A percentile compares a stretch with the other conserved stretches of the same genome.
These are phyloP conservation scores for Crossocerus cetratus DNA, from an alignment of 2,888 invertebrate genomes.

Conservation along the genomic window DNA sequence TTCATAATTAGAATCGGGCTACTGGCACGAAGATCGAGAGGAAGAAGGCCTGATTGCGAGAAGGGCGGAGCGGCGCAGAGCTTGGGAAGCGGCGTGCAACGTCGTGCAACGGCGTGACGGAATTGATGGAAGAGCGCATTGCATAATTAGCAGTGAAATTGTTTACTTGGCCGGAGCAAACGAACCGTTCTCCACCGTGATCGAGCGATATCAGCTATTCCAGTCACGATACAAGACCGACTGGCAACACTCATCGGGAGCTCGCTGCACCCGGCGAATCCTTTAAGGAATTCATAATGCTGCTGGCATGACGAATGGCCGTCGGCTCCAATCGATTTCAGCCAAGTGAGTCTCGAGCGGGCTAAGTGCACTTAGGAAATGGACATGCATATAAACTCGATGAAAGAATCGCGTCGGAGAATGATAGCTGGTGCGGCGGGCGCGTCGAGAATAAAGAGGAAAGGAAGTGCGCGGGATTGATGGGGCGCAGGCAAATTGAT, in stretches of 20 bases:
- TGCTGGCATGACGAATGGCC: too few relatives aligned
- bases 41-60: conserved; percentile 10
- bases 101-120: conserved; percentile 33
- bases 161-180: neutral
- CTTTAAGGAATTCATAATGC: too few relatives aligned
- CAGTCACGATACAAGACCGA: too few relatives aligned
- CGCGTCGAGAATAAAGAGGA: neutral
- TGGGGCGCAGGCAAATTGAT: conserved; percentile 42
- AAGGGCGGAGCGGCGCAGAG: conserved; percentile 6
- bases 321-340: too few relatives aligned
- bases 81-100: neutral
- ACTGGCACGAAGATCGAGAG: conserved; percentile 10
- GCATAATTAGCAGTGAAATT: conserved; percentile 39
- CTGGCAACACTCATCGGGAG: too few relatives aligned
- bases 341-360: too few relatives aligned
- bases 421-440: neutral
- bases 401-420: too few relatives aligned
- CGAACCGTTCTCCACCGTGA: neutral
- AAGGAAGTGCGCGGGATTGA: conserved; percentile 17
- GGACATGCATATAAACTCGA: too few relatives aligned
- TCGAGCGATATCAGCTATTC: too few relatives aligned
- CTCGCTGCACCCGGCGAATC: too few relatives aligned
- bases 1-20: conserved; percentile 35
- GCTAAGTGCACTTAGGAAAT: too few relatives aligned
- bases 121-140: conserved; percentile 44